Base-by-base conservation (phyloP, 1,140 invertebrate species). In the Drosophila willistoni region DNA sequence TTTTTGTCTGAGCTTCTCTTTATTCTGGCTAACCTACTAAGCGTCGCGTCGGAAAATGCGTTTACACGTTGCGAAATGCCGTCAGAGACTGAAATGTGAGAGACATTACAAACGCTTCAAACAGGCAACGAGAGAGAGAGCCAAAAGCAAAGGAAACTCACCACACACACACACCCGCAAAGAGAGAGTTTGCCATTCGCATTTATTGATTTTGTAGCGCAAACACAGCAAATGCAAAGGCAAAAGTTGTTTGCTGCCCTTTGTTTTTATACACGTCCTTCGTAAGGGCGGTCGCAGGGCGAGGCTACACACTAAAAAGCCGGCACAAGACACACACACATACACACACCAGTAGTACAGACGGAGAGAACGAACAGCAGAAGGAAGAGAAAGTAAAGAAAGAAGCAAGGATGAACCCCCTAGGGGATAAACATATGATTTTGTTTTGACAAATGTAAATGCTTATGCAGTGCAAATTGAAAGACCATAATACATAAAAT, bases 141-240 rank as follows among this genome's bases (percentile, higher is more conserved):
- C 56, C 10, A 36, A 59, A 12, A 19, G 14, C 14, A 59, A 39
- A 59, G 56, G 33, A 62, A 64, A 36, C 36, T 73, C 71, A 77
- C 64, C 74, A 66, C 34, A 61, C 7, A 42, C 39, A 19, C 44
- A 19, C 39, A 47, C 19, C 41, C 41, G 74, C 86, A 83, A 79
- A 47, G 17, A 83, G 83, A 51, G 9, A 22, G 17, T 51, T 51
- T 85, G 83, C 60, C 64, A 82, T 85, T 69, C 71, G 59, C 69
- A 57, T 57, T 77, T 86, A 86, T 86, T 72, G 83, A 86, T 86
- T 86, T 83, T 86, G 76, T 70, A 56, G 39, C 68, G 63, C 78
- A 81, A 79, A 74, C 55, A 75, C 76, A 66, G 59, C 65, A 69
- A 76, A 79, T 61, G 71, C 51, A 79, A 62, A 65, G 56, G 22